Evolutionary conservation across 2,888 invertebrate genomes (phyloP).

Genomic region (Orchestes rusci): DNA sequence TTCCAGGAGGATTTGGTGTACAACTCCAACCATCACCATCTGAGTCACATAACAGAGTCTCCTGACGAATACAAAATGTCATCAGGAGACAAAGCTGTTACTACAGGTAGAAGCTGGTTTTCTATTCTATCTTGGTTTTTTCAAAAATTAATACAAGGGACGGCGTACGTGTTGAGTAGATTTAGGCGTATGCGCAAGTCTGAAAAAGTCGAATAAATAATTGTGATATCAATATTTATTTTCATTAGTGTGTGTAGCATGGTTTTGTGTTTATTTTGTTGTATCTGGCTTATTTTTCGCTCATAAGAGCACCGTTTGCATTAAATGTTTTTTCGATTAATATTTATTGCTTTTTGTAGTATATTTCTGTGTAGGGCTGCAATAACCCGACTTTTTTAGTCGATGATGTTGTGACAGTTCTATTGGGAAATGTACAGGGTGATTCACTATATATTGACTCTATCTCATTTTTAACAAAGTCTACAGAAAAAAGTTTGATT

Average conservation of each 20-base stretch:
- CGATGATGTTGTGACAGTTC: too few relatives aligned
- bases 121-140: conserved; percentile 37
- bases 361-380: background rate
- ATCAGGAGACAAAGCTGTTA: conserved; percentile 36
- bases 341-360: conserved; percentile 30
- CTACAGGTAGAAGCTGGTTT: conserved; percentile 42
- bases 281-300: conserved; percentile 25
- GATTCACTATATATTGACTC: too few relatives aligned
- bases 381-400: background rate
- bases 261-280: conserved; percentile 20
- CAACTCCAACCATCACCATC: conserved; percentile 79
- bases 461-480: too few relatives aligned
- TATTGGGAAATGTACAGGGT: background rate
- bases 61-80: conserved; percentile 39
- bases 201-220: conserved; percentile 22
- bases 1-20: conserved; percentile 75
- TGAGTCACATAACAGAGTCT: conserved; percentile 47
- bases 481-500: too few relatives aligned
- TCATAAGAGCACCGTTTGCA: conserved; percentile 35
- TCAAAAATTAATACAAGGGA: conserved; percentile 35
- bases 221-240: conserved; percentile 9
- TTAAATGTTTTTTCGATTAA: conserved; percentile 32
- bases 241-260: conserved; percentile 1
- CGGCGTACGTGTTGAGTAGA: conserved; percentile 36
- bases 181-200: conserved; percentile 29